phyloP scores from a whole-genome alignment of 1,140 invertebrate species.

The Bombus breviceps region DNA sequence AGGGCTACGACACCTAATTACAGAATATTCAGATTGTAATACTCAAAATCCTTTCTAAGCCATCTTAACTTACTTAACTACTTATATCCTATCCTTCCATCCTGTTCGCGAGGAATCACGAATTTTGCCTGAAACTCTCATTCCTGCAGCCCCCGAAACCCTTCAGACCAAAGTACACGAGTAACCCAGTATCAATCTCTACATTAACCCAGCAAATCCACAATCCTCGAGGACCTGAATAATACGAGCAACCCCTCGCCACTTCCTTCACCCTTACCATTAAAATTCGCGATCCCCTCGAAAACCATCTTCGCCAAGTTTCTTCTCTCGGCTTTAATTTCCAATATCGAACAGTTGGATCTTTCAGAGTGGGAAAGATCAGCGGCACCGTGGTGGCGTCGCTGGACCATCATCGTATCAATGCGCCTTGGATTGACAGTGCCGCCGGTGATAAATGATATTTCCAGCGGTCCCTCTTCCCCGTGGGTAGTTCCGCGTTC shows the following conservation, averaged over 20 bases:
- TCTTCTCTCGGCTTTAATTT: conserved; percentile 41
- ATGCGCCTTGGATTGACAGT: conserved; percentile 80
- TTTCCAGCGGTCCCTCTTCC: conserved; percentile 60
- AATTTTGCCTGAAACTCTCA: background rate
- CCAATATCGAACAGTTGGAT: conserved; percentile 13
- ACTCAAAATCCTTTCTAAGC: no score
- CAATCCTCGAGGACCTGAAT: background rate
- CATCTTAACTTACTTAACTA: no score
- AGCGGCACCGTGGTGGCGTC: conserved; percentile 70
- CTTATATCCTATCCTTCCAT: no score
- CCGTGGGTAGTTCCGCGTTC: conserved; percentile 40
- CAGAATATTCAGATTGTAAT: no score
- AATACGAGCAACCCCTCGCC: background rate
- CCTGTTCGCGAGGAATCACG: background rate
- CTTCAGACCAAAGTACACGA: background rate
- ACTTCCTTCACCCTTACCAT: background rate
- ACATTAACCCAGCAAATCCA: conserved; percentile 7
- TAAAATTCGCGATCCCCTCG: background rate
- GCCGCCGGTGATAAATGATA: conserved; percentile 80
- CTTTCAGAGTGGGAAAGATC: conserved; percentile 39
- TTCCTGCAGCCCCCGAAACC: fast-evolving
- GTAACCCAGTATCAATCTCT: background rate
- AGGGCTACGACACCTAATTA: no score
- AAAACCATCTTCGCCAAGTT: no score
- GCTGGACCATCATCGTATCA: conserved; percentile 78